These are phyloP conservation scores for Drosophila virilis DNA, from an alignment of 1,140 invertebrate species.

Conservation along the genomic window DNA sequence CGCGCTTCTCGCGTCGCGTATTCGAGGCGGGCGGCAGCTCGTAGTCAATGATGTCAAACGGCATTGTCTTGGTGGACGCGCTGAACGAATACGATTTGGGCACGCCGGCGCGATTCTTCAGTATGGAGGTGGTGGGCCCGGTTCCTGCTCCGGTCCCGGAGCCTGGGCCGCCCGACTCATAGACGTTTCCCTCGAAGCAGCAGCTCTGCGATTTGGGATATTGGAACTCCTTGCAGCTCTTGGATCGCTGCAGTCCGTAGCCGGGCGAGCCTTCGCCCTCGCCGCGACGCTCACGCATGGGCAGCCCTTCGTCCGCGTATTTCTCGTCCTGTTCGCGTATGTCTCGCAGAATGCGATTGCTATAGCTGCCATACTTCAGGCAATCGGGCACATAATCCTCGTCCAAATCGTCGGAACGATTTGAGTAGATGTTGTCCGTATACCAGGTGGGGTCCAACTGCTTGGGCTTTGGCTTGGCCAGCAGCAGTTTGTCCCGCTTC, in stretches of 20 bases:
- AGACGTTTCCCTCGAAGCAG: constrained; percentile 77
- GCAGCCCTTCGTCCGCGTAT: constrained; percentile 24
- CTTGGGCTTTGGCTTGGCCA: constrained; percentile 85
- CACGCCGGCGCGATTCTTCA: constrained; percentile 75
- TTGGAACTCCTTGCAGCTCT: constrained; percentile 82
- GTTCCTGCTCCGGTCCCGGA: constrained; percentile 13
- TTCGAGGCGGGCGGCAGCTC: constrained; percentile 70
- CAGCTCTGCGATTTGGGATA: constrained; percentile 83
- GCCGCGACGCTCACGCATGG: constrained; percentile 60
- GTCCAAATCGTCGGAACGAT: constrained; percentile 82
- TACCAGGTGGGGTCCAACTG: constrained; percentile 81
- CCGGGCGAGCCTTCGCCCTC: constrained; percentile 76
- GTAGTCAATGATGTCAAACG: constrained; percentile 83
- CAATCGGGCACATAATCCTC: constrained; percentile 81
- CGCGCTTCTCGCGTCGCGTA: constrained; percentile 70
- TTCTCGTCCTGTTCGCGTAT: constrained; percentile 79
- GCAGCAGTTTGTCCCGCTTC: constrained; percentile 85
- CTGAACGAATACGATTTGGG: constrained; percentile 83
- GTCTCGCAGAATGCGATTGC: constrained; percentile 70
- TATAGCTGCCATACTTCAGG: constrained; percentile 76
- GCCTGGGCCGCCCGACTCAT: constrained; percentile 51
- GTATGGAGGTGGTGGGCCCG: constrained; percentile 62
- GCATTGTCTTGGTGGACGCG: constrained; percentile 77
- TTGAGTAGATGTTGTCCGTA: constrained; percentile 85
- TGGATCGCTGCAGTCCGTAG: constrained; percentile 76